Conservation (phyloP, 2,888 invertebrate genomes). For the Cryptus armator region DNA sequence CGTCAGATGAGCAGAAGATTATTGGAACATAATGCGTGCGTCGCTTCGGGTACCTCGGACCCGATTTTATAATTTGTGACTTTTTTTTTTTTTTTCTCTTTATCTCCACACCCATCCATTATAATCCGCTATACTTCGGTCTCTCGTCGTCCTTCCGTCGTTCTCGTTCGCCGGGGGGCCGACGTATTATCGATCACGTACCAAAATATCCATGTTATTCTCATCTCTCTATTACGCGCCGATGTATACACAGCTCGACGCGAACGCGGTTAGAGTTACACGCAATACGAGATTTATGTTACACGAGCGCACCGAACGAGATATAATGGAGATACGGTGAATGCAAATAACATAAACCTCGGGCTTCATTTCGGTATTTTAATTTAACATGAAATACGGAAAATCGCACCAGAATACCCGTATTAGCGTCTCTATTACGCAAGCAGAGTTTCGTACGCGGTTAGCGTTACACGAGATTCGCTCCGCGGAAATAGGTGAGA, state of each 20-base stretch:
- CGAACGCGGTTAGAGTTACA: neutral
- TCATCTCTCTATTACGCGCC: slow-evolving; percentile 9
- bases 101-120: neutral
- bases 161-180: neutral
- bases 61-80: slow-evolving; percentile 34
- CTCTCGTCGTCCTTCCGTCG: slow-evolving; percentile 14
- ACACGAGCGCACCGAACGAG: neutral
- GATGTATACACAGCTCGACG: neutral
- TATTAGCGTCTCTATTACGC: too few species aligned
- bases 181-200: slow-evolving; percentile 25
- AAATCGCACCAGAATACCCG: too few species aligned
- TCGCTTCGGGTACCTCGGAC: slow-evolving; percentile 1
- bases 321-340: neutral
- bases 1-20: slow-evolving; percentile 41
- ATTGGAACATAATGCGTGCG: slow-evolving; percentile 52
- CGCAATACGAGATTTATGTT: neutral
- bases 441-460: too few species aligned
- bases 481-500: neutral
- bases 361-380: too few species aligned
- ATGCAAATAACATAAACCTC: neutral
- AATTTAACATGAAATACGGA: too few species aligned
- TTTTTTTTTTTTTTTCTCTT: neutral
- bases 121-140: neutral
- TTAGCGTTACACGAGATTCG: too few species aligned
- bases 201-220: slow-evolving; percentile 29